Evolutionary conservation across 2,113 vertebrate genomes (phyloP).

Genomic region (Pavo muticus): DNA sequence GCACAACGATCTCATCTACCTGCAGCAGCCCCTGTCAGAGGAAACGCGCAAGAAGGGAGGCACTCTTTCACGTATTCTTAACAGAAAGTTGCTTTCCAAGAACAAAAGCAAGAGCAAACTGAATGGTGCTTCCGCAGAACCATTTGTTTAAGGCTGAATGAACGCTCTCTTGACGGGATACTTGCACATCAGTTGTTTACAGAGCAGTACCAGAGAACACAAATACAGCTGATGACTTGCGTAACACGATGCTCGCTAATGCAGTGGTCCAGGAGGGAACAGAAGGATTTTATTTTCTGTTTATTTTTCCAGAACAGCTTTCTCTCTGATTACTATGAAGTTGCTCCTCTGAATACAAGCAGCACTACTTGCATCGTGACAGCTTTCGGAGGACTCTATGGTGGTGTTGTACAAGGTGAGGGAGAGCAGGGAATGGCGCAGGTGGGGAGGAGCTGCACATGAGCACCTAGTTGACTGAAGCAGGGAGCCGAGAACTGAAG

Average conservation of each 20-base stretch:
- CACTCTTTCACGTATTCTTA: conserved; percentile 87
- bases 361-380: background rate
- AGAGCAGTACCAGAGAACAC: conserved; percentile 36
- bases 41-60: conserved; percentile 84
- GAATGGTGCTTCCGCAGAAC: conserved; percentile 76
- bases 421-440: background rate
- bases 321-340: background rate
- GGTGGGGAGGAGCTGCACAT: background rate
- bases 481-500: background rate
- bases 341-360: background rate
- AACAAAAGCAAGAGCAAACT: conserved; percentile 81
- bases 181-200: conserved; percentile 66
- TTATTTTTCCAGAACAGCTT: background rate
- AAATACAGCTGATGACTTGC: background rate
- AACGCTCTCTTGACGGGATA: background rate
- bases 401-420: background rate
- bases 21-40: conserved; percentile 83
- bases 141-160: background rate
- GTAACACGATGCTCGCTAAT: background rate
- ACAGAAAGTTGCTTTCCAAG: conserved; percentile 85
- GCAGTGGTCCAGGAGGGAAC: background rate
- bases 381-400: background rate
- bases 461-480: background rate
- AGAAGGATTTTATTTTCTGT: background rate
- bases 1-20: conserved; percentile 93